Conservation (phyloP, 2,113 vertebrate genomes). For the Petaurus breviceps region DNA sequence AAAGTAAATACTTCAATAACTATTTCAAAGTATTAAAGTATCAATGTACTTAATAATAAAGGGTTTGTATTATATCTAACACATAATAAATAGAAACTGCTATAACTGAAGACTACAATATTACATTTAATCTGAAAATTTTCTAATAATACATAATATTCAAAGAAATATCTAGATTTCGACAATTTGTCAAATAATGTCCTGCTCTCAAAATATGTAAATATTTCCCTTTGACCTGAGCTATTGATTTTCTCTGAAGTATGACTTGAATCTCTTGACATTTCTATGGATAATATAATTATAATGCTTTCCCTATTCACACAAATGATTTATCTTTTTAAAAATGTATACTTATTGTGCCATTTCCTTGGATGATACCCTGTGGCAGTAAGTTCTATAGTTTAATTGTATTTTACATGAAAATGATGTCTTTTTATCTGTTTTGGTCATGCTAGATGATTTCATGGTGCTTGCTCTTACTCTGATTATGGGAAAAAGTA, state of each 20-base stretch:
- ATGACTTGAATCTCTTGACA: not conserved
- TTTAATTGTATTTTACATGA: not conserved
- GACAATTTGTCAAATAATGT: not conserved
- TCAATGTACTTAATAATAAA: not conserved
- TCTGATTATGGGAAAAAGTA: not conserved
- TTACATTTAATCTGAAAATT: constrained; percentile 24
- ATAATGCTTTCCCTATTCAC: not conserved
- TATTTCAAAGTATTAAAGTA: not conserved
- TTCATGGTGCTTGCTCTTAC: not conserved
- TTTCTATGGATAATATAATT: constrained; percentile 43
- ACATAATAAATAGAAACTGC: not conserved
- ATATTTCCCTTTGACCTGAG: constrained; percentile 8
- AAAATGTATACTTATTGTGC: not conserved
- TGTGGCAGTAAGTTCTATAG: not conserved
- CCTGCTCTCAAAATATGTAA: constrained; percentile 9
- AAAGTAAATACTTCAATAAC: not conserved
- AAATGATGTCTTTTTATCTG: not conserved
- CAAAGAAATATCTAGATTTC: not conserved
- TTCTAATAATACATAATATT: not conserved
- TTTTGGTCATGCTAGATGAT: not conserved
- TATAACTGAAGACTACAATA: not conserved
- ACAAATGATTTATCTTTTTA: constrained; percentile 2
- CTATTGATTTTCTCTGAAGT: constrained; percentile 17
- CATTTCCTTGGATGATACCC: not conserved
- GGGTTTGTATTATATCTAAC: not conserved